Evolutionary conservation across 2,113 vertebrate genomes (phyloP), one percentile per base, ranked within the genome.

Genomic region (Sinocyclocheilus maitianheensis): DNA sequence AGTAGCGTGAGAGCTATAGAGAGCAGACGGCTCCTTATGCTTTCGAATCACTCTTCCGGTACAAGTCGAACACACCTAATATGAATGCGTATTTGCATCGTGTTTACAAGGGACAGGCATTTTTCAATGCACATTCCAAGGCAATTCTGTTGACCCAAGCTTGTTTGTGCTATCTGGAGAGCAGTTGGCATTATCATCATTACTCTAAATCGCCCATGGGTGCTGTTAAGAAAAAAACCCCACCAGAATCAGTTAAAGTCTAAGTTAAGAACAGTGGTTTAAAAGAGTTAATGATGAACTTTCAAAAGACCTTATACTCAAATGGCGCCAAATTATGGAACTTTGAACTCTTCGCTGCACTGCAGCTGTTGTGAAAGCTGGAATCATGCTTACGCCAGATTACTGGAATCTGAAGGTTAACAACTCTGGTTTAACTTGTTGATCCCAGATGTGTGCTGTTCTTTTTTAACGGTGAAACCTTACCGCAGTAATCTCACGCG

Each of bases 381-480:
- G 79, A 65, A 91, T 87, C 86, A 81, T 88, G 92, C 91, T 91
- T 88, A 89, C 89, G 85, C 88, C 26, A 87, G 92, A 92, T 86
- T 86, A 91, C 85, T 89, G 90, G 90, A 93, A 91, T 90, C 88
- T 88, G 51, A 89, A 86, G 90, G 92, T 92, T 93, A 90, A 93
- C 90, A 90, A 90, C 92, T 90, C 78, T 14, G 88, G 90, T 91
- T 94, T 93, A 93, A 92, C 90, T 91, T 89, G 91, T 81, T 91
- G 90, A 92, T 92, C 91, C 91, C 93, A 93, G 91, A 94, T 93
- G 92, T 92, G 92, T 85, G 87, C 78, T 63, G 71, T 85, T 82
- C 77, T 76, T 87, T 84, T 84, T 86, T 78, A 71, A 80, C 53
- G 58, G 55, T 58, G 7, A 48, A 72, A 67, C 53, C 46, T 65